Base-by-base conservation (phyloP, 2,888 invertebrate species). In the Meiosimyza decipiens region DNA sequence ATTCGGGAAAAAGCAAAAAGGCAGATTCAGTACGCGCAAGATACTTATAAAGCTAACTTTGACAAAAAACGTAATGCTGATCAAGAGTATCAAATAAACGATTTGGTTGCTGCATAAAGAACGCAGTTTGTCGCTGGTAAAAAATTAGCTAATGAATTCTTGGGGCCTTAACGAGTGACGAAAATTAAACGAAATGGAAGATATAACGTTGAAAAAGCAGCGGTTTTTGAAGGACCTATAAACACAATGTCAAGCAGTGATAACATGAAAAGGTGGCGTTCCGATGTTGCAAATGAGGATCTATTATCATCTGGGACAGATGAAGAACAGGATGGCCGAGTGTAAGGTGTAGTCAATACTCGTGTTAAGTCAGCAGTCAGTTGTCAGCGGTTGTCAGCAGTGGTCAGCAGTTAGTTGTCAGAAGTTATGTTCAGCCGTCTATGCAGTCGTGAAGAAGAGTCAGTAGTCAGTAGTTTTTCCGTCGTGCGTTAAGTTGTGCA, bases 81-180 rank as follows among this genome's bases (percentile, higher is more conserved):
- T 55, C 22, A 54, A 1, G 65, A 15, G 1, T 77, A 76, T 50
- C 51, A 63, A 28, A 1, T 75, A 2, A 71, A 72, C 4, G 78
- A 77, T 59, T 28, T 77, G 7, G 77, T 77, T 0, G 76, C 79
- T 0, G 75, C 77, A 5, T 76, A 75, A 33, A 55, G 73, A 0
- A 77, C 77, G 0, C 76, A 77, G n/a, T 77, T 79, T 64, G 72
- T 77, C 0, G 71, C 75, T 0, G 74, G 77, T 1, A 69, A 64
- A 49, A 79, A 77, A 49, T 62, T 79, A 2, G 74, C 76, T 11
- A 78, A 69, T 28, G 52, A 63, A 16, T 78, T 63, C 59, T 55
- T 74, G n/a, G 77, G 77, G 9, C 76, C 77, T n/a, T 78, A 79
- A 59, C 71, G 74, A 54, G 59, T 77, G 9, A 71, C 49, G 0